Conservation (phyloP, 1,140 invertebrate species). For the Protaetia brevitarsis region DNA sequence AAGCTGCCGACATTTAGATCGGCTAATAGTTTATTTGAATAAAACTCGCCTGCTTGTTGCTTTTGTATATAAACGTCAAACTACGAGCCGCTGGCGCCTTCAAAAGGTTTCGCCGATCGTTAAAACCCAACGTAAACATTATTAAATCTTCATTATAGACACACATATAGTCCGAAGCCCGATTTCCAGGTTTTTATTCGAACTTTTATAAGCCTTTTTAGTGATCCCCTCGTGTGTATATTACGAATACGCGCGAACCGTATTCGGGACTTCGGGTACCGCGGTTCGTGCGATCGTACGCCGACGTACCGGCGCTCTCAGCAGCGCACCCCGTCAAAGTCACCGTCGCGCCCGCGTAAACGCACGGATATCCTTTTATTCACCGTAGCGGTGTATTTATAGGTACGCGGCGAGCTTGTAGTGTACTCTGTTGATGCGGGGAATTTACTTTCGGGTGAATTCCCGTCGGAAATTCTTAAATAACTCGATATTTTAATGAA, state of each 20-base stretch:
- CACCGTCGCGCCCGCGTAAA: too few relatives aligned
- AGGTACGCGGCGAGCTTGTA: too few relatives aligned
- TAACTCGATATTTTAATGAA: background rate
- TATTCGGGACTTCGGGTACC: background rate
- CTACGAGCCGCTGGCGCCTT: conserved; percentile 17
- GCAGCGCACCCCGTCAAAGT: too few relatives aligned
- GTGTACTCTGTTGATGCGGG: too few relatives aligned
- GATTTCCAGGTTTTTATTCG: conserved; percentile 10
- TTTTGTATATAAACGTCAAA: conserved; percentile 17
- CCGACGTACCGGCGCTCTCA: background rate
- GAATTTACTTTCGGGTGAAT: background rate
- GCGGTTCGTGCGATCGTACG: background rate
- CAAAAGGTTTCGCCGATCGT: conserved; percentile 11
- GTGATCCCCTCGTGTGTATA: background rate
- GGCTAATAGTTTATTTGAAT: conserved; percentile 18
- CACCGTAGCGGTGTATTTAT: too few relatives aligned
- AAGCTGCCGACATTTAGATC: conserved; percentile 17
- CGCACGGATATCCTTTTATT: too few relatives aligned
- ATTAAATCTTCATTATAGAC: conserved; percentile 18
- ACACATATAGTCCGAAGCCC: conserved; percentile 6
- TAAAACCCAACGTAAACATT: conserved; percentile 9
- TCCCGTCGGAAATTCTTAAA: background rate
- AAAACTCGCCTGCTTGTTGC: conserved; percentile 15
- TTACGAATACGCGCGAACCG: background rate
- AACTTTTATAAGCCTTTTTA: conserved; percentile 16